Evolutionary conservation across 2,797 vertebrate species (phyloP).

Genomic region (Zenarchopterus dispar): DNA sequence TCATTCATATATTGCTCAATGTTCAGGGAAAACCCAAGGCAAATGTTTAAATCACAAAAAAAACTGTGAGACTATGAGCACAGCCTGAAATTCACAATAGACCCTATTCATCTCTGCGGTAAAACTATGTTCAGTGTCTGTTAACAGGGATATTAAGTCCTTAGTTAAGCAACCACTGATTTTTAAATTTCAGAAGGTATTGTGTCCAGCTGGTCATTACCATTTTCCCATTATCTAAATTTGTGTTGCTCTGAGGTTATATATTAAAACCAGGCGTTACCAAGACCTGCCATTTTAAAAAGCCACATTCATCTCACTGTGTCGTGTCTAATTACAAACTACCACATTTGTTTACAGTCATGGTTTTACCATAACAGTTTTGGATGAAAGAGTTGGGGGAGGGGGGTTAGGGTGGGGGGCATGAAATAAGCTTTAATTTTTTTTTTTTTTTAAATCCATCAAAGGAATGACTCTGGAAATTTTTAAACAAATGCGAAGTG

Average conservation of each 20-base stretch:
- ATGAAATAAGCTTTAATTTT: background rate
- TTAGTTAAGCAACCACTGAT: slow-evolving; percentile 9
- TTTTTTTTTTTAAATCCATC: too few relatives aligned
- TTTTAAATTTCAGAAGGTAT: slow-evolving; percentile 34
- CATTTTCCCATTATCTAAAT: slow-evolving; percentile 62
- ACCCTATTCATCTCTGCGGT: background rate
- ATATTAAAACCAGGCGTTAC: slow-evolving; percentile 49
- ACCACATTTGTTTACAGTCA: slow-evolving; percentile 46
- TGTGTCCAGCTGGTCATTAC: slow-evolving; percentile 48
- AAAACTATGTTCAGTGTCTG: background rate
- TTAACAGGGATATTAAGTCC: slow-evolving; percentile 11
- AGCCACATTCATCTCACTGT: slow-evolving; percentile 56
- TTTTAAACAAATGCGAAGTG: slow-evolving; percentile 34
- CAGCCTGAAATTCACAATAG: slow-evolving; percentile 9
- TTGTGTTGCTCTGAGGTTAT: slow-evolving; percentile 50
- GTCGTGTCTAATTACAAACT: slow-evolving; percentile 64
- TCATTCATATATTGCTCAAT: slow-evolving; percentile 47
- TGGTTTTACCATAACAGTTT: background rate
- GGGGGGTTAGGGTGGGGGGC: too few relatives aligned
- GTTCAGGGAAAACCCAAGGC: slow-evolving; percentile 37
- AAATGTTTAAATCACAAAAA: slow-evolving; percentile 42
- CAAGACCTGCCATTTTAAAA: slow-evolving; percentile 75
- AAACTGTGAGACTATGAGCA: background rate
- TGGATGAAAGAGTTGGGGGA: too few relatives aligned
- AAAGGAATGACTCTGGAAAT: slow-evolving; percentile 16